Base-by-base conservation (phyloP, 2,888 invertebrate species). In the Drosophila nr. perissopoda region DNA sequence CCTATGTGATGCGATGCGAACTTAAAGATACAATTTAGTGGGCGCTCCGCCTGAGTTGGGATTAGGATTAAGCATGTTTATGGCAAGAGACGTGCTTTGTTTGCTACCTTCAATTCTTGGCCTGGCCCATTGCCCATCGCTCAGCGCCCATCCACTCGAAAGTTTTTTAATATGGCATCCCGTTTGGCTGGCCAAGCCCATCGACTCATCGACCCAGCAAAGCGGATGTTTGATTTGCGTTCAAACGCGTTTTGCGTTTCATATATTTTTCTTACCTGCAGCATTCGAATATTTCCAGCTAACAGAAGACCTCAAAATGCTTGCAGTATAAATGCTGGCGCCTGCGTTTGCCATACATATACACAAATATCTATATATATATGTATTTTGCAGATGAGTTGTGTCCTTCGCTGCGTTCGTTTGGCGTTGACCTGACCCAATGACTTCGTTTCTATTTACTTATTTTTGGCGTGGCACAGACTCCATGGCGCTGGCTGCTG, bases 271-370 rank as follows among this genome's bases (percentile, higher is more conserved):
- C 16, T 52, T 48, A 66, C 63, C 68, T 68, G 57, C 61, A 40
- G 49, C 36, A 25, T 25, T 45, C 8, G 18, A 40, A 16, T 16
- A 16, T 16, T 36, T 16, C 6, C 36, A 36, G 38, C 38, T 13
- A 11, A 18, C 64, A 45, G 45, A 63, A 62, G n/a, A 49, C 42
- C 29, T 27, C 34, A 8, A 25, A 33, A 57, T 40, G 45, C 61
- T 33, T 72, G 81, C 71, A 78, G 69, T 72, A 84, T 64, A 70
- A 72, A 67, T 69, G 73, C 60, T 82, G 82, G 83, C 81, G 82
- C 86, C 82, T 73, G 59, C 29, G 67, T 40, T 67, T 52, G 60
- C 61, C 58, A 21, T 7, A 42, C 42, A 42, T 21, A 11, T 11
- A n/a, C n/a, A n/a, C 4, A 11, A 11, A 3, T 11, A n/a, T 42